Conservation (phyloP, 2,888 invertebrate genomes). For the Digitonthophagus gazella region DNA sequence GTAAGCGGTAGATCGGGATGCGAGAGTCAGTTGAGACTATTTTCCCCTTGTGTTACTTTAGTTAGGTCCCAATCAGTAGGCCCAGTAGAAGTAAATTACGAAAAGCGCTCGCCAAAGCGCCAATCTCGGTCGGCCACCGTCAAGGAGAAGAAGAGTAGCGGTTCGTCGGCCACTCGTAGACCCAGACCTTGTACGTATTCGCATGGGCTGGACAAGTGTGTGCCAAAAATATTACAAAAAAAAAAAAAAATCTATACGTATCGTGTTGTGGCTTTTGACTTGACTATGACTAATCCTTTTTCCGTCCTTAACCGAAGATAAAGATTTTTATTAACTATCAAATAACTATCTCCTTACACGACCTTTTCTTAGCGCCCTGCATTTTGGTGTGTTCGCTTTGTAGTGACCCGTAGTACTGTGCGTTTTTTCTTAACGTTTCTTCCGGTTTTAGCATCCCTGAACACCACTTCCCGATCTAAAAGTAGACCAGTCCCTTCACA, state of each 20-base stretch:
- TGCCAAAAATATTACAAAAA: slow-evolving; percentile 53
- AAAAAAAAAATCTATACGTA: too few species aligned
- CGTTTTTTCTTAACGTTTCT: slow-evolving; percentile 34
- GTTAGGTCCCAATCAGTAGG: slow-evolving; percentile 72
- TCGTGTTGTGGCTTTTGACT: slow-evolving; percentile 44
- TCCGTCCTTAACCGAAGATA: too few species aligned
- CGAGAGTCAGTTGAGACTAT: background rate
- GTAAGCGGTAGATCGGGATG: slow-evolving; percentile 36
- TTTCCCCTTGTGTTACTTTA: slow-evolving; percentile 37
- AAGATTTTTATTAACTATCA: background rate
- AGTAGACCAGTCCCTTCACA: slow-evolving; percentile 61
- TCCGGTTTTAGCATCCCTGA: slow-evolving; percentile 70
- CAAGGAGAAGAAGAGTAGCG: slow-evolving; percentile 65
- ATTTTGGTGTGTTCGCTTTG: slow-evolving; percentile 27
- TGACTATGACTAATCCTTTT: slow-evolving; percentile 20
- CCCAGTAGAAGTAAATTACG: slow-evolving; percentile 57
- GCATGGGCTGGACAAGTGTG: slow-evolving; percentile 39
- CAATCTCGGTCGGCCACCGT: slow-evolving; percentile 68
- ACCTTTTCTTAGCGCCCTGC: slow-evolving; percentile 15
- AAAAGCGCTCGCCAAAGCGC: slow-evolving; percentile 76
- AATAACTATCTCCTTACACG: background rate
- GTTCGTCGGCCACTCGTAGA: slow-evolving; percentile 59
- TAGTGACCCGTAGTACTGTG: slow-evolving; percentile 22
- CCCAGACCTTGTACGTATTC: slow-evolving; percentile 68
- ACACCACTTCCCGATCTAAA: slow-evolving; percentile 71